Conservation (phyloP, 2,113 vertebrate species). For the Mesocricetus auratus region DNA sequence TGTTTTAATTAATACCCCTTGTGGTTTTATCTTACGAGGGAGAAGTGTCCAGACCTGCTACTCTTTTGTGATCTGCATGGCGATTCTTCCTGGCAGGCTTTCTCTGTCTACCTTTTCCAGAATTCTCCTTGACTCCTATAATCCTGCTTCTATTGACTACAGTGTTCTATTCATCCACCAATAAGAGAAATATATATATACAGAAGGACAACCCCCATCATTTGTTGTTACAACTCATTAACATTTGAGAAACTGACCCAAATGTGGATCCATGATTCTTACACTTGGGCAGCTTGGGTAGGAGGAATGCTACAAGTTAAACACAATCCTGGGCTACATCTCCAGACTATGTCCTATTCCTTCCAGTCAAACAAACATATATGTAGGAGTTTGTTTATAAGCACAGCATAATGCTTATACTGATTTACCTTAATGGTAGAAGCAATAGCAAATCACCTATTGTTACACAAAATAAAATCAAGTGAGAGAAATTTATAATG, state of each 20-base stretch:
- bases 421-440: constrained; percentile 25
- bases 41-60: no score
- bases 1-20: no score
- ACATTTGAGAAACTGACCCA: background rate
- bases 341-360: background rate
- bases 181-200: no score
- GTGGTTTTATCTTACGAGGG: no score
- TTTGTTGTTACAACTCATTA: background rate
- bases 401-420: background rate
- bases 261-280: background rate
- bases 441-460: background rate
- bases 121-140: no score
- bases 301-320: background rate
- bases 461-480: constrained; percentile 52
- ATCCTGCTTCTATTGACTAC: no score
- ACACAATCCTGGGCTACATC: background rate
- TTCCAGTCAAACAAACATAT: background rate
- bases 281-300: background rate
- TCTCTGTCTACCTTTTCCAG: no score
- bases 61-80: no score
- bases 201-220: no score
- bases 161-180: no score
- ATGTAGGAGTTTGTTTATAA: constrained; percentile 13
- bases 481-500: background rate
- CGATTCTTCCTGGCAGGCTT: no score